phyloP scores from a whole-genome alignment of 2,888 invertebrate genomes.

The Eupsilia transversa region DNA sequence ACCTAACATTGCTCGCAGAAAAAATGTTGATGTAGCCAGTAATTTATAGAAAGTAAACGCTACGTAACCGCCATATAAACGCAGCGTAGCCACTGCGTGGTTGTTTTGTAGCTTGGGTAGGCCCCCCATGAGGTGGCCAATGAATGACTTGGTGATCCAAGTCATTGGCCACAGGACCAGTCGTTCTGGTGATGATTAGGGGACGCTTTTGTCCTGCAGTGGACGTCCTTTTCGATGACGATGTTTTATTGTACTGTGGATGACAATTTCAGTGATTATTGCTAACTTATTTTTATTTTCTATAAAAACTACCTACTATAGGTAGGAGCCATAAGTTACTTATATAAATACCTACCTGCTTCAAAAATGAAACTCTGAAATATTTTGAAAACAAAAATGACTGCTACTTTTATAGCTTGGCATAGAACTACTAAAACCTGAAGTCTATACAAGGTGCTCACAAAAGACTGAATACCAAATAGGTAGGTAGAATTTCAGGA shows the following conservation, averaged over 20 bases:
- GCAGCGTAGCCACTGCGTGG: not conserved
- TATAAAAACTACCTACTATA: too few species aligned
- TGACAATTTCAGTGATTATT: too few species aligned
- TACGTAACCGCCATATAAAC: not conserved
- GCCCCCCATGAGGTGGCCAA: not conserved
- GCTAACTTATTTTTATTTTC: too few species aligned
- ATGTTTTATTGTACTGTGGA: too few species aligned
- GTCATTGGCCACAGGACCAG: too few species aligned
- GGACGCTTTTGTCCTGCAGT: not conserved
- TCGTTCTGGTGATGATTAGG: not conserved
- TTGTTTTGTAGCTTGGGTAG: not conserved
- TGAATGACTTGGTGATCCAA: not conserved
- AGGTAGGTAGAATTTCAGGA: not conserved
- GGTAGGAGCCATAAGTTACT: not conserved
- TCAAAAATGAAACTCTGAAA: not conserved
- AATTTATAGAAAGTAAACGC: not conserved
- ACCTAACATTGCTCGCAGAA: not conserved
- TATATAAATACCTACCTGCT: not conserved
- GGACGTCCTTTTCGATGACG: not conserved
- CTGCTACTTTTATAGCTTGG: not conserved
- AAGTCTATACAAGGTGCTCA: not conserved
- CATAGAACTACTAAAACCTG: not conserved
- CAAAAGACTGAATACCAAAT: not conserved
- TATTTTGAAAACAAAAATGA: not conserved
- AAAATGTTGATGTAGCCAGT: not conserved